Percentiles rank a stretch among this genome's conserved stretches.
phyloP scores from a whole-genome alignment of 2,113 vertebrate genomes.

The Clarias macrocephalus region DNA sequence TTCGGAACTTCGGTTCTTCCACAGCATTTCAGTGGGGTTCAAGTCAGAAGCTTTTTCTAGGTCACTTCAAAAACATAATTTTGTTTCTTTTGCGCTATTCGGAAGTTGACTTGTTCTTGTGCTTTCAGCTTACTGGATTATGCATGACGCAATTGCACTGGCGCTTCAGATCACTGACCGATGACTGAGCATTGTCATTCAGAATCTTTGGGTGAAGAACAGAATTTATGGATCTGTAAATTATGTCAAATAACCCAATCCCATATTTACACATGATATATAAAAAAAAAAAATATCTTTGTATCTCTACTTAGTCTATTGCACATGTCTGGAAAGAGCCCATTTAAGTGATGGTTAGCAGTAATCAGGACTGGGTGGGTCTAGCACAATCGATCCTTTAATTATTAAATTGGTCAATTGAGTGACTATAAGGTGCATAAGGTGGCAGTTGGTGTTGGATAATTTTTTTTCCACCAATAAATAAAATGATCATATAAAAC shows the following conservation, averaged over 20 bases:
- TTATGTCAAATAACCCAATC: not conserved
- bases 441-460: not conserved
- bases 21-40: not conserved
- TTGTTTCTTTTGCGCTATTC: not conserved
- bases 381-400: not conserved
- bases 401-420: not conserved
- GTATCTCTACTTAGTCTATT: not conserved
- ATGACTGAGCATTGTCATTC: not conserved
- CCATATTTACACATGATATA: not conserved
- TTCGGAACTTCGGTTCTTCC: not conserved
- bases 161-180: not conserved
- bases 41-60: not conserved
- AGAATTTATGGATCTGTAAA: not conserved
- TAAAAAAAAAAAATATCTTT: not conserved
- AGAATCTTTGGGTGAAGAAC: not conserved
- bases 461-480: not conserved
- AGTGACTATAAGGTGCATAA: not conserved
- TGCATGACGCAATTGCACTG: not conserved
- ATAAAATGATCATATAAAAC: not conserved
- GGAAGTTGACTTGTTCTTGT: not conserved
- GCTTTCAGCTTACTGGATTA: not conserved
- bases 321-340: not conserved
- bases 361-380: not conserved
- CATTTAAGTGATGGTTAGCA: not conserved
- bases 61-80: not conserved